Evolutionary conservation across 2,797 vertebrate species (phyloP), one percentile per base, ranked within the genome.

Genomic region (Psittacula derbiana): DNA sequence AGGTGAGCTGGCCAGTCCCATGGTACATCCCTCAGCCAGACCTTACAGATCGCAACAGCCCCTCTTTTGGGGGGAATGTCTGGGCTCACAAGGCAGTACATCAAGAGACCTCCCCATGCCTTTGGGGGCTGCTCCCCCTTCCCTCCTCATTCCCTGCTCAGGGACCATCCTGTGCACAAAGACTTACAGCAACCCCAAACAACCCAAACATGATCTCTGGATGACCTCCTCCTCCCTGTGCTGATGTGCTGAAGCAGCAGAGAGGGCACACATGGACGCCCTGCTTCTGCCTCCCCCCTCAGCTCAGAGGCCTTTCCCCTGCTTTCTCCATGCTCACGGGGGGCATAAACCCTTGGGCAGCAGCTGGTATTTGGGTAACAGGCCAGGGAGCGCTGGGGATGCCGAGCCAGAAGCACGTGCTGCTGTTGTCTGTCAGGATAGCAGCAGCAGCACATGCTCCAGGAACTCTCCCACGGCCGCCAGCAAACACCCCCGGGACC

Each of bases 391-490:
- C 5, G 0, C 43, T 19, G 65, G 50, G 66, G 57, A 25, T 80
- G 33, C 61, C 4, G 83, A 95, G 76, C 47, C 85, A 93, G 74
- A 33, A 88, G 55, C 91, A 81, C 5, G 33, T 6, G 55, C 64
- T 80, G 82, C 79, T 82, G 67, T 11, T 61, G 58, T 60, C 92
- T 41, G 67, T 58, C 36, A 50, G 57, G 33, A 47, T 8, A 58
- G 55, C 85, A 36, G 10, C 30, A 62, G 73, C 69, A 50, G 64
- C 38, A 8, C 92, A 61, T 64, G 86, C 88, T 86, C 80, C 88
- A 91, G 80, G 78, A 87, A 52, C 73, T 62, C 80, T 97, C 94
- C 92, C 96, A 95, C 60, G 49, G 92, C 80, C 15, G 1, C 82
- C 86, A 95, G 72, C 86, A 92, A 94, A 90, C 90, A 91, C 87